Evolutionary conservation across 2,888 invertebrate species (phyloP).

Genomic region (Onchidella celtica): DNA sequence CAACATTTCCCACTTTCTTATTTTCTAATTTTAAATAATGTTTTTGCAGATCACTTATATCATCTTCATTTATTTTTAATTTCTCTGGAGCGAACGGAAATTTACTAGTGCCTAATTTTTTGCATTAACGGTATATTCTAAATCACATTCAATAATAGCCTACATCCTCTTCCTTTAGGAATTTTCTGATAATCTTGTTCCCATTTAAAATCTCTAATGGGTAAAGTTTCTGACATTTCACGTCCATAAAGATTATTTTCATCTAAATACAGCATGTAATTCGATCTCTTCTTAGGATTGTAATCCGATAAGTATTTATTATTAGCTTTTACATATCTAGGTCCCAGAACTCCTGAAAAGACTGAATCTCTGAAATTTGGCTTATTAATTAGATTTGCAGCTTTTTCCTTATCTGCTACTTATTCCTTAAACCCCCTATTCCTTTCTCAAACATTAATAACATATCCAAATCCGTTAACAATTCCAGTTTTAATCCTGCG

Average conservation of each 20-base stretch:
- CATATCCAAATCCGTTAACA: slow-evolving; percentile 28
- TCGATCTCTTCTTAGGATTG: slow-evolving; percentile 1
- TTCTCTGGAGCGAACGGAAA: slow-evolving; percentile 45
- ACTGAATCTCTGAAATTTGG: no score
- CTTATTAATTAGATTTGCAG: no score
- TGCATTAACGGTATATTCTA: slow-evolving; percentile 44
- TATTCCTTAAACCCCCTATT: no score
- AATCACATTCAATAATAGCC: slow-evolving; percentile 37
- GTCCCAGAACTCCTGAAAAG: slow-evolving; percentile 1
- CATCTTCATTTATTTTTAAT: slow-evolving; percentile 42
- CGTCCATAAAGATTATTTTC: slow-evolving; percentile 48
- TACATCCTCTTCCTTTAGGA: slow-evolving; percentile 43
- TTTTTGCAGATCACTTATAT: slow-evolving; percentile 44
- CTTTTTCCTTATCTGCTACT: no score
- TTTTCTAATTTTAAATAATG: slow-evolving; percentile 32
- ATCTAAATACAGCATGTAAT: slow-evolving; percentile 22
- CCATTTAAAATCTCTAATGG: slow-evolving; percentile 44
- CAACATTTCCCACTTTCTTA: slow-evolving; percentile 5
- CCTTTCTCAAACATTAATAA: slow-evolving; percentile 15
- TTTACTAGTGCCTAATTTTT: slow-evolving; percentile 41
- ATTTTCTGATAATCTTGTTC: slow-evolving; percentile 15
- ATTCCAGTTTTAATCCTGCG: slow-evolving; percentile 15
- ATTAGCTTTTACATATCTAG: slow-evolving; percentile 24
- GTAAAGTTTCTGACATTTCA: slow-evolving; percentile 43
- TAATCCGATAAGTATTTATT: slow-evolving; percentile 15